These are phyloP conservation scores for Physocephala rufipes DNA, from an alignment of 2,888 invertebrate genomes.

Conservation along the genomic window DNA sequence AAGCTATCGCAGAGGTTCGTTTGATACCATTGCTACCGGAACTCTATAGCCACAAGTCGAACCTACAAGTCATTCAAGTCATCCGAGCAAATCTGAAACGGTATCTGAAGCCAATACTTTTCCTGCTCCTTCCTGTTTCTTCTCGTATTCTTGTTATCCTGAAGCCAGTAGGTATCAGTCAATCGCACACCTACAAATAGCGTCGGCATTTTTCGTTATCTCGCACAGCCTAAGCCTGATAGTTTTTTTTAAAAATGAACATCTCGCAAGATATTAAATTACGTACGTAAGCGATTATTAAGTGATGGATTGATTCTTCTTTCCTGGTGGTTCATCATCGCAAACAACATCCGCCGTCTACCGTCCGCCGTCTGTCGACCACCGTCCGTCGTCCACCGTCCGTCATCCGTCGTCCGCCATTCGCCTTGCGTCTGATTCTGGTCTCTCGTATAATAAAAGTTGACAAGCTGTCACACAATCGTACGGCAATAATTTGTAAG, in stretches of 20 bases:
- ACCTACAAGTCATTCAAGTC: slow-evolving; percentile 2
- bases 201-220: neutral
- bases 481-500: no score
- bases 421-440: no score
- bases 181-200: slow-evolving; percentile 8
- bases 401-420: no score
- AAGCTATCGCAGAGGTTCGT: neutral
- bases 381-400: no score
- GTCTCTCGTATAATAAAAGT: no score
- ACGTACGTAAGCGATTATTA: neutral
- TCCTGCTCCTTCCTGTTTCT: no score
- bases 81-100: slow-evolving; percentile 16
- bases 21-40: slow-evolving; percentile 22
- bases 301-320: neutral
- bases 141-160: no score
- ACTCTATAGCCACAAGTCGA: slow-evolving; percentile 15
- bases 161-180: no score
- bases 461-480: no score
- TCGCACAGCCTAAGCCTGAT: neutral
- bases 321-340: neutral
- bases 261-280: slow-evolving; percentile 21
- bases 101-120: slow-evolving; percentile 16
- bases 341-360: no score
- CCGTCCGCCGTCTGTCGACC: no score
- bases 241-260: neutral